Evolutionary conservation across 2,113 vertebrate species (phyloP).

Genomic region (Camarhynchus parvulus): DNA sequence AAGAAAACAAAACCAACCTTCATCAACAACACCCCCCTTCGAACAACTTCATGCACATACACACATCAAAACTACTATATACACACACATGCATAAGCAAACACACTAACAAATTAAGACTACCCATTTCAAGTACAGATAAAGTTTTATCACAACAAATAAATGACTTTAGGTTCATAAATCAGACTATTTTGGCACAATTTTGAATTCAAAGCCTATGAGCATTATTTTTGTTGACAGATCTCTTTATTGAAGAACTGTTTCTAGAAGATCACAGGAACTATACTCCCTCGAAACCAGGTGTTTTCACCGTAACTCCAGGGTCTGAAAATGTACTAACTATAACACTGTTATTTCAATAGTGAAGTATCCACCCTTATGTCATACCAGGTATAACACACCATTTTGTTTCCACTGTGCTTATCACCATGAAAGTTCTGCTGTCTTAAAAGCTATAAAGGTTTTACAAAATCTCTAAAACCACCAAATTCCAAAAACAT

Average conservation of each 20-base stretch:
- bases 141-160: neutral
- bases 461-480: neutral
- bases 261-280: neutral
- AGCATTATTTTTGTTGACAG: neutral
- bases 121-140: neutral
- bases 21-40: neutral
- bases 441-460: neutral
- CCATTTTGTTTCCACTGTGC: neutral
- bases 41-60: neutral
- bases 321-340: neutral
- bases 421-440: neutral
- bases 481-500: accelerated
- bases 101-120: neutral
- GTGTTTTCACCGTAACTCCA: neutral
- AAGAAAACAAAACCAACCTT: neutral
- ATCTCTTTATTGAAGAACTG: neutral
- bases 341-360: neutral
- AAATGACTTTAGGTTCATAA: neutral
- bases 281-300: neutral
- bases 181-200: neutral
- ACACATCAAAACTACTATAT: neutral
- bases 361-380: neutral
- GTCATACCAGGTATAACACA: neutral
- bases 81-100: neutral
- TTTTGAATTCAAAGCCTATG: neutral